Percentiles rank a stretch among this genome's conserved stretches.
Evolutionary conservation across 23 tunicate species (phyloP).

Genomic region (Oikopleura vanhoeffeni): DNA sequence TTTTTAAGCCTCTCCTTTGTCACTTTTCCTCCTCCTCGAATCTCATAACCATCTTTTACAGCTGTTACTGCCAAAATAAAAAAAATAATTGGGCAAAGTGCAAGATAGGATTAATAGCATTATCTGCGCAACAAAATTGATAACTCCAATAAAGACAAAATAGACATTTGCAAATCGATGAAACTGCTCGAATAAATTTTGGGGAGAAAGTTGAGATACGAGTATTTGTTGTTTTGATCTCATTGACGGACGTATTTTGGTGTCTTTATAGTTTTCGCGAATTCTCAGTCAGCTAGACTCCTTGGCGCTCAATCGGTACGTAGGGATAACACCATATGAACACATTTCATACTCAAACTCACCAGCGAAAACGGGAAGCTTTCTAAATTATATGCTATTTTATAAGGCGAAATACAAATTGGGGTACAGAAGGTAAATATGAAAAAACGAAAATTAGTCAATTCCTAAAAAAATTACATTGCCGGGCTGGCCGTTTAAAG

Average conservation of each 20-base stretch:
- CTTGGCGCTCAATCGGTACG: too few species aligned
- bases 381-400: too few species aligned
- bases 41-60: constrained; percentile 60
- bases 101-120: constrained; percentile 52
- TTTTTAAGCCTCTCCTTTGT: constrained; percentile 22
- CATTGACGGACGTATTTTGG: constrained; percentile 11
- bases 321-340: too few species aligned
- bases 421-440: neutral
- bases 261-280: too few species aligned
- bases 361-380: too few species aligned
- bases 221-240: constrained; percentile 64
- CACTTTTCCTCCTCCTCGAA: constrained; percentile 64
- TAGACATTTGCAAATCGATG: constrained; percentile 74
- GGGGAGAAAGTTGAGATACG: constrained; percentile 49
- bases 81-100: constrained; percentile 74
- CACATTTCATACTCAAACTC: too few species aligned
- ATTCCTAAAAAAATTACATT: neutral
- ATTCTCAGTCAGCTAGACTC: too few species aligned
- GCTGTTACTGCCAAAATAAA: constrained; percentile 50
- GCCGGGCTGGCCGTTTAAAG: too few species aligned
- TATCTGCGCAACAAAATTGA: constrained; percentile 68
- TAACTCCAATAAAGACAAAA: constrained; percentile 54
- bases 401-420: too few species aligned
- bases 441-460: neutral
- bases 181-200: constrained; percentile 70